Evolutionary conservation across 2,888 invertebrate genomes (phyloP), one percentile per base, ranked within the genome.

Genomic region (Tineola bisselliella): DNA sequence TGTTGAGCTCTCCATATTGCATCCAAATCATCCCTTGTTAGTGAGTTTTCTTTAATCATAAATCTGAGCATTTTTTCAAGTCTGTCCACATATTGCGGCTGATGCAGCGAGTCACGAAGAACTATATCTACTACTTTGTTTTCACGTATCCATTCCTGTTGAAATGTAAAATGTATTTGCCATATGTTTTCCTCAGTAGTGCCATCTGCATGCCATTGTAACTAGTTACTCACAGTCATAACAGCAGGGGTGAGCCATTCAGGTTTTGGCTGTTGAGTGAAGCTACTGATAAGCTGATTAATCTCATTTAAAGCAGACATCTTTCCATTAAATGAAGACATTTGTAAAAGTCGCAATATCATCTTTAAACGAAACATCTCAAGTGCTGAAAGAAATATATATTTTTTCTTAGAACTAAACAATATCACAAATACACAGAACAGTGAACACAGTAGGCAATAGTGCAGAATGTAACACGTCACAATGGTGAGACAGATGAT

Each of bases 301-400:
- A 99, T 96, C 89, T 99, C 98, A 80, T 98, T 98, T 65, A 99
- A 88, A 18, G 98, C 98, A 73, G 98, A 98, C 98, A 99, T 99
- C 89, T 98, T 98, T 43, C 98, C 98, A 86, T 98, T 98, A 77
- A 98, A 99, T 61, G 98, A 98, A 19, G 98, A 97, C 78, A 98
- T 97, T 89, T 97, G 96, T 66, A 98, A 86, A 70, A 96, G 91
- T 75, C 96, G 81, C 68, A 98, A 89, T 72, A 98, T 97, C 95
- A 98, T 97, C 88, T 97, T 96, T 68, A 98, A 88, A 69, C 98
- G 91, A 89, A 98, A 96, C 84, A 97, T 95, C 89, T 98, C 98
- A 70, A 98, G 88, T 70, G 92, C 90, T 87, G 76, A 62, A 83
- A 76, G 59, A 59, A 59, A 61, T 3, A 48, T 5, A 15, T 15